Evolutionary conservation across 2,888 invertebrate species (phyloP).

Genomic region (Acronicta psi): DNA sequence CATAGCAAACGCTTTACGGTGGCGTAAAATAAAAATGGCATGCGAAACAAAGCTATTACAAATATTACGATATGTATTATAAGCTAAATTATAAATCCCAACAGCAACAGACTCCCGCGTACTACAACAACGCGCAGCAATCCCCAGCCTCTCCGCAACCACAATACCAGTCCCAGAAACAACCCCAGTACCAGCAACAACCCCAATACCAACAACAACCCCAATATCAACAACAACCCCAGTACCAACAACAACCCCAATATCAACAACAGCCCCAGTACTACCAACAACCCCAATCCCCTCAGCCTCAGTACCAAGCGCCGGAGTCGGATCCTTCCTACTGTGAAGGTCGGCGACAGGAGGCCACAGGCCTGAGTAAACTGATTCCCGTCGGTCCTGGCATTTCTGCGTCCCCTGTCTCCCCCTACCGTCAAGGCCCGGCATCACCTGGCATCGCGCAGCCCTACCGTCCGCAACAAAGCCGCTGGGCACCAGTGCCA

Average conservation of each 20-base stretch:
- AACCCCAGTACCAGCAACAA: conserved; percentile 60
- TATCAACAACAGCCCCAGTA: conserved; percentile 56
- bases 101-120: conserved; percentile 83
- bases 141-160: conserved; percentile 64
- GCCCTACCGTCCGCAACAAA: conserved; percentile 79
- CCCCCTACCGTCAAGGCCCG: conserved; percentile 76
- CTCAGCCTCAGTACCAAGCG: conserved; percentile 65
- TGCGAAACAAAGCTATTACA: conserved; percentile 57
- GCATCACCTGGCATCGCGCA: conserved; percentile 76
- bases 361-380: conserved; percentile 82
- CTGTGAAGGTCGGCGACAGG: conserved; percentile 80
- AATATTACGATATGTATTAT: conserved; percentile 58
- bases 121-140: conserved; percentile 85
- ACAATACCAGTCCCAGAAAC: conserved; percentile 64
- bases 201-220: conserved; percentile 62
- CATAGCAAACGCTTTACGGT: conserved; percentile 76
- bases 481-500: conserved; percentile 86
- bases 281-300: conserved; percentile 62
- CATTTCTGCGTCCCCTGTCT: conserved; percentile 59
- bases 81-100: conserved; percentile 72
- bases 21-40: conserved; percentile 70
- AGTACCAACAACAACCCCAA: conserved; percentile 60
- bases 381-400: conserved; percentile 84
- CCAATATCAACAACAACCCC: conserved; percentile 67
- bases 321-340: conserved; percentile 70